Conservation (phyloP, 2,888 invertebrate species). For the Drosophila nr. perissopoda region DNA sequence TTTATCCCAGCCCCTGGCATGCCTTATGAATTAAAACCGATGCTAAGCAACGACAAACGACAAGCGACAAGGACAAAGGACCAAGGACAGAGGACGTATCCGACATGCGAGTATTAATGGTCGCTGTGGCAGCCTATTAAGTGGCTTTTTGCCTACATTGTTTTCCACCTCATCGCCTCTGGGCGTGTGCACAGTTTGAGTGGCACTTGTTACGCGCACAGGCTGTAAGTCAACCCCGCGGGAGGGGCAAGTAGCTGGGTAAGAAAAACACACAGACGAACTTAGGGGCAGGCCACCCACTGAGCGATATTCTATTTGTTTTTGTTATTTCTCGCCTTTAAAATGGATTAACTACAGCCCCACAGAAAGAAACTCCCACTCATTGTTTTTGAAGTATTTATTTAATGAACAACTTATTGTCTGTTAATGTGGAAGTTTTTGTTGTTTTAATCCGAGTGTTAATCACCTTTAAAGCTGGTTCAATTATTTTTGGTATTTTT, state of each 20-base stretch:
- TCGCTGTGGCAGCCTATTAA: constrained; percentile 63
- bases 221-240: constrained; percentile 8
- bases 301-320: constrained; percentile 14
- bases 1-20: constrained; percentile 12
- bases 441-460: background rate
- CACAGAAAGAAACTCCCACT: background rate
- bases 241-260: background rate
- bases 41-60: constrained; percentile 46
- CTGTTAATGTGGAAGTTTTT: background rate
- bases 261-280: constrained; percentile 1
- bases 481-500: background rate
- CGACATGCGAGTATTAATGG: constrained; percentile 57
- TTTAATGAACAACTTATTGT: background rate
- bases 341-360: constrained; percentile 54
- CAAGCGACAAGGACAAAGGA: constrained; percentile 17
- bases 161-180: constrained; percentile 27
- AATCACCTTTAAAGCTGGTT: background rate
- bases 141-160: constrained; percentile 48
- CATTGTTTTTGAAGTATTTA: background rate
- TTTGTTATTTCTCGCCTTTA: constrained; percentile 25
- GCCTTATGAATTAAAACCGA: constrained; percentile 70
- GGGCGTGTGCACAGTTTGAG: constrained; percentile 39
- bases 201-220: constrained; percentile 72
- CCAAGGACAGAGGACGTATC: constrained; percentile 5
- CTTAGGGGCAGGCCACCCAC: constrained; percentile 19